Evolutionary conservation across 2,113 vertebrate genomes (phyloP).

Genomic region (Heterotis niloticus): DNA sequence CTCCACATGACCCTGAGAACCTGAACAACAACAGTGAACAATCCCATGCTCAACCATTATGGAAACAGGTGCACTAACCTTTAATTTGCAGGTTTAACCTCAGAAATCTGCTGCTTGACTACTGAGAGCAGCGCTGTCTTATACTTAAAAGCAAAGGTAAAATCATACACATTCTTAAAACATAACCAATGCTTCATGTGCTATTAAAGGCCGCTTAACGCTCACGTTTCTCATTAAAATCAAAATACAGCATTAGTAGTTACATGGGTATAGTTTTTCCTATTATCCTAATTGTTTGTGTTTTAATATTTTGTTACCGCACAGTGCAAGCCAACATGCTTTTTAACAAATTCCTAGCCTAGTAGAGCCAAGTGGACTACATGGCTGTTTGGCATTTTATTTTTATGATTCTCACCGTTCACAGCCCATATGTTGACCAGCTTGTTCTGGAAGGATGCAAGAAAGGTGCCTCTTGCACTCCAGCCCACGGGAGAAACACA

Average conservation of each 20-base stretch:
- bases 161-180: too few relatives aligned
- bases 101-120: too few relatives aligned
- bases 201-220: too few relatives aligned
- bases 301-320: background rate
- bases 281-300: background rate
- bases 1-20: conserved; percentile 60
- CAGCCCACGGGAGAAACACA: conserved; percentile 63
- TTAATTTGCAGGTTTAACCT: too few relatives aligned
- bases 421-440: conserved; percentile 69
- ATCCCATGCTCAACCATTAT: background rate
- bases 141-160: too few relatives aligned
- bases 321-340: background rate
- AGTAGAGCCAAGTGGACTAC: background rate
- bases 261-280: too few relatives aligned
- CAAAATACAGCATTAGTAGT: too few relatives aligned
- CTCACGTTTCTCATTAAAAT: too few relatives aligned
- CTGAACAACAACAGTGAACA: conserved; percentile 40
- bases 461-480: conserved; percentile 62
- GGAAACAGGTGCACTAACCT: too few relatives aligned
- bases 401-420: conserved; percentile 49
- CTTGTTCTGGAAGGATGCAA: conserved; percentile 70
- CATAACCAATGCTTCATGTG: too few relatives aligned
- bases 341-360: background rate
- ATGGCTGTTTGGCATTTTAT: background rate
- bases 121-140: too few relatives aligned